phyloP scores from a whole-genome alignment of 1,140 invertebrate genomes.

The Spodoptera litura region DNA sequence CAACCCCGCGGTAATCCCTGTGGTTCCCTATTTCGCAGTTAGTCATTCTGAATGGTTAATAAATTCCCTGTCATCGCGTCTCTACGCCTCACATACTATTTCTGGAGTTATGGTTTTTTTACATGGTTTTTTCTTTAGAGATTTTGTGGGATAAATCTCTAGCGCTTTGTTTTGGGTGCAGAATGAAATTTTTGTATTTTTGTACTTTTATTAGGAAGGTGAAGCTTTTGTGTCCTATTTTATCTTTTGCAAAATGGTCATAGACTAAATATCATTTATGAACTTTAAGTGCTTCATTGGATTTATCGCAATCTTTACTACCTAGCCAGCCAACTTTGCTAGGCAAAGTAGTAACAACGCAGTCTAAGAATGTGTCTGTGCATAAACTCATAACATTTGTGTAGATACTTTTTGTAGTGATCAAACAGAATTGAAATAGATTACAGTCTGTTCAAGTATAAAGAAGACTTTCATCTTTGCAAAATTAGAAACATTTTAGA shows the following conservation, averaged over 20 bases:
- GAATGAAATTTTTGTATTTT: background rate
- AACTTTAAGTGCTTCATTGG: no score
- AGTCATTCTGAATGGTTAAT: slow-evolving; percentile 79
- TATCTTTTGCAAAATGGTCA: background rate
- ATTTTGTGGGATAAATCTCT: slow-evolving; percentile 4
- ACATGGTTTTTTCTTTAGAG: slow-evolving; percentile 7
- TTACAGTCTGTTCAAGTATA: background rate
- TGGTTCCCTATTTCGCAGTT: slow-evolving; percentile 69
- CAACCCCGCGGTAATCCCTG: slow-evolving; percentile 55
- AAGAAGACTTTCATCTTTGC: background rate
- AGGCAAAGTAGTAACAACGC: no score
- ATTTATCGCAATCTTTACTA: no score
- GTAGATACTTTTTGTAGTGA: background rate
- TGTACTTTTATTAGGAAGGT: background rate
- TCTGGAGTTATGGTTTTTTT: slow-evolving; percentile 66
- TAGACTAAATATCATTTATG: no score
- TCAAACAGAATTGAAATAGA: no score
- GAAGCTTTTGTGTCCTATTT: background rate
- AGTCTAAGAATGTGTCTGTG: no score
- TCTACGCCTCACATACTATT: slow-evolving; percentile 68
- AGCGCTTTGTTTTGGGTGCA: background rate
- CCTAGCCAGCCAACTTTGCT: no score
- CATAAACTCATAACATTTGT: background rate
- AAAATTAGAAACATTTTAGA: background rate
- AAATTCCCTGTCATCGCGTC: slow-evolving; percentile 81